Evolutionary conservation across 92 coral and sea anemone genomes (phyloP), one percentile per base, ranked within the genome.

Genomic region (Phenganax stokvisi): DNA sequence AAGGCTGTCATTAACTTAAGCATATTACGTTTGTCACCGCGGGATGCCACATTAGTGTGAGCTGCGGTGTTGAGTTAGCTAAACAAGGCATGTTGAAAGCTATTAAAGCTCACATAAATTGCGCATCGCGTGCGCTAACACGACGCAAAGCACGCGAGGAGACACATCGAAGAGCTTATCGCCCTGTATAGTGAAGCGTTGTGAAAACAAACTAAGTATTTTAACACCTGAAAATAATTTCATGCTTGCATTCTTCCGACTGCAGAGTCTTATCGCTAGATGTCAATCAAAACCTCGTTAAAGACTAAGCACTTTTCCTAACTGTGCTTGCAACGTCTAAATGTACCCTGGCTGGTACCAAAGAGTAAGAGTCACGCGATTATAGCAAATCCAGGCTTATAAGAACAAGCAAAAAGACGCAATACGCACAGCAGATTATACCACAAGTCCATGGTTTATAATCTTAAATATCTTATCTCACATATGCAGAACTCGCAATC

Each of bases 261-360:
- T 77, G 6, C 72, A 37, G 4, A 77, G 31, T 51, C 56, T 79
- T 63, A 79, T 79, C 83, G 12, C 10, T 10, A 60, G 25, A 54
- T 54, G 69, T 79, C 83, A 79, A 51, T 79, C 83, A 64, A 53
- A 79, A 16, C 83, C 83, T 79, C 54, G 57, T 79, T 79, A 77
- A 6, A 53, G 56, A 20, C 70, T 75, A 76, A 76, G 81, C 56
- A 30, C 81, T 57, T 57, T 64, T 29, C 70, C 81, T 76, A 27
- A 12, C 54, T 7, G 47, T 64, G 47, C 29, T 29, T n/a, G 12
- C 31, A 37, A 68, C 73, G 47, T 53, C 12, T n/a, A 30, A 28
- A 68, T 37, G 13, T 9, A 10, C 73, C 73, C 73, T 3, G 53
- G 73, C 73, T 12, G 54, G 52, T 29, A 30, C 7, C 9, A 6